Evolutionary conservation across 2,888 invertebrate genomes (phyloP), one percentile per base, ranked within the genome.

Genomic region (Melanostoma scalare): DNA sequence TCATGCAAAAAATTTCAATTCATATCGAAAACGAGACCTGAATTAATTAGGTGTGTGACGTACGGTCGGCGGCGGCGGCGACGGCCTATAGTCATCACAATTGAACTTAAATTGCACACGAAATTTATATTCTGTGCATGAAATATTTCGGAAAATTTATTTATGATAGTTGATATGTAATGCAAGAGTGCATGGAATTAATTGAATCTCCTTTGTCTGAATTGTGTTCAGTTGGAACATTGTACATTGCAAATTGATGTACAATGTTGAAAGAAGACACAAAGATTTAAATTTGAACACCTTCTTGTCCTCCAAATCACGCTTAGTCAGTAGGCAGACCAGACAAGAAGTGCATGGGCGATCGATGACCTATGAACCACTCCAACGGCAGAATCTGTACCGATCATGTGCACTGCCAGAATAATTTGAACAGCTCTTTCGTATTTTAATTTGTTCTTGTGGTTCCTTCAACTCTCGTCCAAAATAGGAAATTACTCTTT

Each of bases 91-190:
- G 33, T 20, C 8, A 61, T 53, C 68, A 77, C 72, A 77, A 74
- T 82, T 73, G 73, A 69, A 73, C 63, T 68, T 55, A 46, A 73
- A 82, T 68, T 69, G 61, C 63, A 69, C 69, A 73, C 58, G 77
- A 30, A 63, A 82, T 82, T 82, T 69, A 77, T 82, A 82, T 77
- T 82, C 73, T 73, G 35, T 77, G 77, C 73, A 46, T 44, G 42
- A 52, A 60, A 30, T 56, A 63, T 30, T 31, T 35, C 58, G 30
- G 42, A 36, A 40, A 58, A 56, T 56, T 75, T 53, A 9, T 36
- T 46, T 63, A 53, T 4, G 63, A 4, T 60, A 3, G 44, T 20
- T 20, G 20, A 8, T 30, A 6, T 33, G 8, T 58, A 20, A 10
- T n/a, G n/a, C 6, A 38, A 6, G 9, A 38, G 30, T 63, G 36